Evolutionary conservation across 2,888 invertebrate genomes (phyloP), one percentile per base, ranked within the genome.

Genomic region (Pyrrhia umbra): DNA sequence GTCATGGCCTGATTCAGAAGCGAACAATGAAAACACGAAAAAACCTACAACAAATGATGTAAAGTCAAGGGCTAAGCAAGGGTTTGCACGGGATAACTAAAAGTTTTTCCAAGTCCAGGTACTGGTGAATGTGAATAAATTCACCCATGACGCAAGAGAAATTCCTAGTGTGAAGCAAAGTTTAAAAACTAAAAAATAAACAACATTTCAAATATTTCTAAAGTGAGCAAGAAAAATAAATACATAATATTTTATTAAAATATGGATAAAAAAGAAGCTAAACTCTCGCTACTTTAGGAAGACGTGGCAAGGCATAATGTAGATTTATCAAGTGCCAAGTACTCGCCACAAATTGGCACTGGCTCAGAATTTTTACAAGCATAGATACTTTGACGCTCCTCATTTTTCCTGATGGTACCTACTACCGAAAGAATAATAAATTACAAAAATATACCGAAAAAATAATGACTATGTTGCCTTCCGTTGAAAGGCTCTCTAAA

Each of bases 1-100:
- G 59, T 42, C 13, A 21, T 70, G 80, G 81, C 62, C 56, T 75
- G 73, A 81, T 72, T 80, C 50, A 81, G 20, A 64, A 77, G 74
- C 66, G 67, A 49, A 45, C 6, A 21, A 34, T n/a, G 10, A 13
- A 5, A 23, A 4, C 23, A 4, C 23, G 23, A 23, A 23, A 23
- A 23, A 23, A 23, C 6, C 23, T 23, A n/a, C n/a, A n/a, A n/a
- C n/a, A n/a, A n/a, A n/a, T n/a, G n/a, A n/a, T n/a, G n/a, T n/a
- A n/a, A n/a, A n/a, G n/a, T n/a, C n/a, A n/a, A n/a, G n/a, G n/a
- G n/a, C n/a, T n/a, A n/a, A n/a, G n/a, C n/a, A n/a, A n/a, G n/a
- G n/a, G n/a, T n/a, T n/a, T n/a, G n/a, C n/a, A n/a, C n/a, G n/a
- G n/a, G n/a, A n/a, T n/a, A n/a, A n/a, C n/a, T n/a, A n/a, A n/a